Evolutionary conservation across 2,113 vertebrate species (phyloP).

Genomic region (Pleuronectes platessa): DNA sequence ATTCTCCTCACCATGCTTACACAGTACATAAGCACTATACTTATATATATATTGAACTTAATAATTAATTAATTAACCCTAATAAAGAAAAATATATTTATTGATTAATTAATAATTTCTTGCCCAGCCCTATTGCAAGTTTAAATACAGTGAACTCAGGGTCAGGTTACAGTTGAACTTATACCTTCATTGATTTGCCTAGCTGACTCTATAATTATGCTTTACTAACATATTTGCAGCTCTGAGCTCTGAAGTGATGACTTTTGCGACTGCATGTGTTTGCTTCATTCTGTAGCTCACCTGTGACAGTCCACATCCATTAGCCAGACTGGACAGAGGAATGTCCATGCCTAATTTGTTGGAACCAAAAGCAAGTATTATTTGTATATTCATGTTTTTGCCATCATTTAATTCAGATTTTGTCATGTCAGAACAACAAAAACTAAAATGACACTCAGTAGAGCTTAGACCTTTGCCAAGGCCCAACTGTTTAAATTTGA

Average conservation of each 20-base stretch:
- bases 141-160: neutral
- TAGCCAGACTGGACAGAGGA: conserved; percentile 93
- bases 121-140: conserved; percentile 26
- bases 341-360: conserved; percentile 99
- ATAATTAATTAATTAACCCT: neutral
- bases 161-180: too few species aligned
- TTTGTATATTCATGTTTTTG: conserved; percentile 25
- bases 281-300: conserved; percentile 84
- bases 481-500: too few species aligned
- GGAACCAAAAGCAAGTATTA: conserved; percentile 96
- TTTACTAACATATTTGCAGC: neutral
- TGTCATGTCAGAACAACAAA: neutral
- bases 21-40: too few species aligned
- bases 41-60: too few species aligned
- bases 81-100: neutral
- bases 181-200: neutral
- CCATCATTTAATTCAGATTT: neutral
- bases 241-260: conserved; percentile 19
- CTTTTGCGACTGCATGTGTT: conserved; percentile 72
- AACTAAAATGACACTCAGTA: too few species aligned
- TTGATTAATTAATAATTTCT: neutral
- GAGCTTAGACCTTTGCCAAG: too few species aligned
- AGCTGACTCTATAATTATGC: conserved; percentile 1
- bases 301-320: conserved; percentile 88
- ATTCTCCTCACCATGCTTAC: too few species aligned